phyloP scores from a whole-genome alignment of 2,113 vertebrate species.

The Pedionomus torquatus region DNA sequence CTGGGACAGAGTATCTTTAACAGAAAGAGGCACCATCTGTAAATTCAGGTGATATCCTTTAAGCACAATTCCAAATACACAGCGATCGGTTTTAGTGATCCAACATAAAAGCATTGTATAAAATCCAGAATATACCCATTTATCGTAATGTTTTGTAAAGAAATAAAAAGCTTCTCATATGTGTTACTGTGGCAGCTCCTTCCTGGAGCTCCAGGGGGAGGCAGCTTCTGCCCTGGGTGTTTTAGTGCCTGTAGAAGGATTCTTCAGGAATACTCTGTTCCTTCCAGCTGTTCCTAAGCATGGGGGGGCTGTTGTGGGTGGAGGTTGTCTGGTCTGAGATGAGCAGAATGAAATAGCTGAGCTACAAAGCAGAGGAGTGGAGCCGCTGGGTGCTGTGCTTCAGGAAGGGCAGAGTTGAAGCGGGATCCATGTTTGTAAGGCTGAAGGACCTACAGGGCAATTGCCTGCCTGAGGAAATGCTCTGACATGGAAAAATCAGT shows the following conservation, averaged over 20 bases:
- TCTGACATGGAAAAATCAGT: background rate
- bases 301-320: background rate
- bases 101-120: background rate
- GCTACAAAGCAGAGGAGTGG: background rate
- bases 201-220: background rate
- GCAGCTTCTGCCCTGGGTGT: background rate
- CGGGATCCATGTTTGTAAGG: background rate
- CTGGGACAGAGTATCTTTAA: background rate
- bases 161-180: background rate
- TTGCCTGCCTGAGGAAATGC: rapidly evolving
- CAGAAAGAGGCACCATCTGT: background rate
- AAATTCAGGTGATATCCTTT: background rate
- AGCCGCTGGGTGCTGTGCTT: no score
- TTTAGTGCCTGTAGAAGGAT: background rate
- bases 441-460: rapidly evolving
- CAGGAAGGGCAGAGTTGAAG: background rate
- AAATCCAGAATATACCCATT: background rate
- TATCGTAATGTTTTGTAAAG: background rate
- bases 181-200: background rate
- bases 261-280: background rate
- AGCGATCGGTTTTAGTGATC: background rate
- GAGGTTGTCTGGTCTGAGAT: background rate
- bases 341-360: background rate
- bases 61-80: background rate
- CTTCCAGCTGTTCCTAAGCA: background rate